Conservation (phyloP, 2,797 vertebrate species). For the Knipowitschia caucasica region DNA sequence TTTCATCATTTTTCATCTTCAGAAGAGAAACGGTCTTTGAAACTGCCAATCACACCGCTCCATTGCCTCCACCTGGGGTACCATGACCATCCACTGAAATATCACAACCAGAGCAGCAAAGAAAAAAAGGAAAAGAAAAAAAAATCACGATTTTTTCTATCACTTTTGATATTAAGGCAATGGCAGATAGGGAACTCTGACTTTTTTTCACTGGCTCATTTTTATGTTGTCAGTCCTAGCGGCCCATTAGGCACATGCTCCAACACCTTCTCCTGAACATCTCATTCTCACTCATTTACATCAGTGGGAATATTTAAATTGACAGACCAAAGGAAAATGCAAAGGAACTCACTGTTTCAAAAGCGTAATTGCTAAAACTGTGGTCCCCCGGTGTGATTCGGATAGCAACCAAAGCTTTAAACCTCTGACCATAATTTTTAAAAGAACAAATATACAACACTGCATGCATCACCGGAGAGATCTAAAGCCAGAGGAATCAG, state of each 20-base stretch:
- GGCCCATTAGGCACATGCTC: conserved; percentile 58
- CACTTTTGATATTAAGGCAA: conserved; percentile 2
- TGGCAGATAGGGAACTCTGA: neutral
- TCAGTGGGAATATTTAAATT: conserved; percentile 10
- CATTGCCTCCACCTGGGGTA: conserved; percentile 23
- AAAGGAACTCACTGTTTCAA: conserved; percentile 14
- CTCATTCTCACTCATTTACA: conserved; percentile 33
- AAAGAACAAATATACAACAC: conserved; percentile 56
- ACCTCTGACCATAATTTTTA: conserved; percentile 61
- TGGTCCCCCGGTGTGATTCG: conserved; percentile 23
- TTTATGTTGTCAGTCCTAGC: conserved; percentile 11
- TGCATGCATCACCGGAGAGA: conserved; percentile 60
- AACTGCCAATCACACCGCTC: conserved; percentile 5
- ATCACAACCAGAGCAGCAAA: neutral
- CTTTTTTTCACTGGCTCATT: conserved; percentile 1
- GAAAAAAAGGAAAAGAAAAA: too few species aligned
- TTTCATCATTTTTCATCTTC: conserved; percentile 40
- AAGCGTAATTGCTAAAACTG: conserved; percentile 34
- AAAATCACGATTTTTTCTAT: conserved; percentile 1
- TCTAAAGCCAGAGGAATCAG: conserved; percentile 64
- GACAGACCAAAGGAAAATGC: conserved; percentile 16
- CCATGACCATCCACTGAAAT: conserved; percentile 5
- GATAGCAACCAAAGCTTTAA: conserved; percentile 48
- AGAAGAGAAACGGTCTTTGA: conserved; percentile 5
- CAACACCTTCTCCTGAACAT: conserved; percentile 53